Conservation (phyloP, 2,113 vertebrate genomes). For the Hippocampus mohnikei region DNA sequence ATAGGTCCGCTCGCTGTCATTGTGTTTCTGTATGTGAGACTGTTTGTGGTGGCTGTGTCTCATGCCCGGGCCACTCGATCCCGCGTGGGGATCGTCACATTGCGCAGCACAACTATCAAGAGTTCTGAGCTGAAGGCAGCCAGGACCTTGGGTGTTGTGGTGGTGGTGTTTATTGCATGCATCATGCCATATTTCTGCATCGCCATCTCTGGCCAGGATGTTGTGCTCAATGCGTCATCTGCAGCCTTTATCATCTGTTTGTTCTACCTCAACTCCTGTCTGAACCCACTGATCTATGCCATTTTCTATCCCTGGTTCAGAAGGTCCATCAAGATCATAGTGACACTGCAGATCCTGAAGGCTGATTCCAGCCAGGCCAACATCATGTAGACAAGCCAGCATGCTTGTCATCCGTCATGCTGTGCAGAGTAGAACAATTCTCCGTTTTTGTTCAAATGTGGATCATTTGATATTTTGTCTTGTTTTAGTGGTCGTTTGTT, state of each 20-base stretch:
- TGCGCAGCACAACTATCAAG: not conserved
- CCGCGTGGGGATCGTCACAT: not conserved
- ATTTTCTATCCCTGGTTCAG: constrained; percentile 43
- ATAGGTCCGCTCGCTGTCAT: constrained; percentile 19
- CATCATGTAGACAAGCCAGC: not conserved
- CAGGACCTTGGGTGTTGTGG: constrained; percentile 19
- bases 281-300: constrained; percentile 32
- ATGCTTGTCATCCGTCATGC: not conserved
- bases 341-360: constrained; percentile 33
- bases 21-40: constrained; percentile 22
- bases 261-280: constrained; percentile 35
- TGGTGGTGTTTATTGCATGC: constrained; percentile 25
- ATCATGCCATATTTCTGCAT: constrained; percentile 17
- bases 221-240: not conserved
- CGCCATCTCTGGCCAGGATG: not conserved
- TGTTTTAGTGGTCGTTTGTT: not conserved
- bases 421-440: not conserved
- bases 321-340: constrained; percentile 23
- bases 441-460: not conserved
- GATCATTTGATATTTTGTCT: not conserved
- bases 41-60: constrained; percentile 32
- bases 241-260: not conserved
- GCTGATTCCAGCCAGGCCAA: constrained; percentile 14
- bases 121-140: constrained; percentile 37
- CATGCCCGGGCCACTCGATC: constrained; percentile 26